Conservation (phyloP, 2,797 vertebrate genomes). For the Salmo trutta region DNA sequence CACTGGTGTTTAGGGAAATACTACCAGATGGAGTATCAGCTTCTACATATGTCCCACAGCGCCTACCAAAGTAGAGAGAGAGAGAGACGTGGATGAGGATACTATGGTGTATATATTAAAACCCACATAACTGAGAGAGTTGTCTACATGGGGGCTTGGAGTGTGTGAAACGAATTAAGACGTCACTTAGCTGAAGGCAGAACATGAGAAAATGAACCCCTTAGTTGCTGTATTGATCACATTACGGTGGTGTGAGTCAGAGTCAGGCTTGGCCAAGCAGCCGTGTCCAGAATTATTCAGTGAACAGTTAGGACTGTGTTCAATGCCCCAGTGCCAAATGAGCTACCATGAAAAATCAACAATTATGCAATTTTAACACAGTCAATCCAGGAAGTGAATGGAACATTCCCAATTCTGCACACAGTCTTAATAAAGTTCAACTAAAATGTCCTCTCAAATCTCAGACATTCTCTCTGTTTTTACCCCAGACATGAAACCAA, state of each 20-base stretch:
- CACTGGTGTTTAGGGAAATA: neutral
- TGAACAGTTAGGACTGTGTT: constrained; percentile 5
- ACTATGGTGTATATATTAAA: neutral
- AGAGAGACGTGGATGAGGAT: neutral
- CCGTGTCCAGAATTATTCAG: constrained; percentile 4
- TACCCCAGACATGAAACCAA: neutral
- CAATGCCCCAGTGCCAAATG: neutral
- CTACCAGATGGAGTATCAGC: neutral
- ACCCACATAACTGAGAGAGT: neutral
- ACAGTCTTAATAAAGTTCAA: neutral
- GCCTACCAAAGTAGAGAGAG: neutral
- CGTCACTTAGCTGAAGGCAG: neutral
- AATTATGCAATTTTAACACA: neutral
- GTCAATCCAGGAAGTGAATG: neutral
- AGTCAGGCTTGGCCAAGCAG: constrained; percentile 29
- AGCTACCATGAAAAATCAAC: neutral
- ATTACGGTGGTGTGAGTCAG: constrained; percentile 23
- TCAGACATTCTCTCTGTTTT: neutral
- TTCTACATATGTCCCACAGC: constrained; percentile 8
- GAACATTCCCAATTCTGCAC: neutral
- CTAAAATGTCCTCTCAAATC: neutral
- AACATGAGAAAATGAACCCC: constrained; percentile 1
- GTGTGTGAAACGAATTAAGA: constrained; percentile 13
- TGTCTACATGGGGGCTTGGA: neutral
- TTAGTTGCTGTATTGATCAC: constrained; percentile 20